A percentile compares a stretch with the other conserved stretches of the same genome.
Evolutionary conservation across 2,113 vertebrate species (phyloP).

Genomic region (Tychaedon coryphoeus): DNA sequence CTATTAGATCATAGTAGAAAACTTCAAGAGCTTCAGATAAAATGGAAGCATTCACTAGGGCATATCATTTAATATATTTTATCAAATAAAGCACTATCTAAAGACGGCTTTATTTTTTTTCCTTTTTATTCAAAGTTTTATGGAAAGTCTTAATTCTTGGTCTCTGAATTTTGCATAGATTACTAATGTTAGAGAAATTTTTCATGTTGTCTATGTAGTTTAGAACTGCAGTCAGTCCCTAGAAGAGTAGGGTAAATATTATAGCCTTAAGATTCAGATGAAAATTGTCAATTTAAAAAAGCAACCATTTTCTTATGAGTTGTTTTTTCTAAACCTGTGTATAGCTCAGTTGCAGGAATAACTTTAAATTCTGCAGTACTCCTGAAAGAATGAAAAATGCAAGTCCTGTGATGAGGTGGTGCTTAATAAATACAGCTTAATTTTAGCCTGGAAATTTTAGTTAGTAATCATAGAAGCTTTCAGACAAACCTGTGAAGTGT

Average conservation of each 20-base stretch:
- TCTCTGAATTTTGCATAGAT: neutral
- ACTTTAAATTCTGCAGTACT: neutral
- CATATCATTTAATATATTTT: neutral
- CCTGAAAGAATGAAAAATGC: neutral
- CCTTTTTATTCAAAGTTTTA: neutral
- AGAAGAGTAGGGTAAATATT: neutral
- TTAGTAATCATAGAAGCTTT: neutral
- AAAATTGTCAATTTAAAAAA: neutral
- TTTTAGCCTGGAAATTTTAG: neutral
- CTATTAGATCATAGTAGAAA: constrained; percentile 15
- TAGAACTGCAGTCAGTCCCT: neutral
- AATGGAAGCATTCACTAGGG: neutral
- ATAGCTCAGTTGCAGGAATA: neutral
- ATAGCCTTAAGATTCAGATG: neutral
- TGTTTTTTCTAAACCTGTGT: neutral
- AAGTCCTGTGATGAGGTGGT: neutral
- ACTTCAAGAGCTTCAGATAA: constrained; percentile 23
- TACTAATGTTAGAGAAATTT: neutral
- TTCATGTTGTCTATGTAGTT: neutral
- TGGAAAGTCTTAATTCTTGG: neutral
- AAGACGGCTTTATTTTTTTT: neutral
- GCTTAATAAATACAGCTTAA: neutral
- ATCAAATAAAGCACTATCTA: neutral
- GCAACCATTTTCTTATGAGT: neutral
- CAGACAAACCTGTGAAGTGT: neutral